Evolutionary conservation across 2,888 invertebrate genomes (phyloP), one percentile per base, ranked within the genome.

Genomic region (Aphodius sticticus): DNA sequence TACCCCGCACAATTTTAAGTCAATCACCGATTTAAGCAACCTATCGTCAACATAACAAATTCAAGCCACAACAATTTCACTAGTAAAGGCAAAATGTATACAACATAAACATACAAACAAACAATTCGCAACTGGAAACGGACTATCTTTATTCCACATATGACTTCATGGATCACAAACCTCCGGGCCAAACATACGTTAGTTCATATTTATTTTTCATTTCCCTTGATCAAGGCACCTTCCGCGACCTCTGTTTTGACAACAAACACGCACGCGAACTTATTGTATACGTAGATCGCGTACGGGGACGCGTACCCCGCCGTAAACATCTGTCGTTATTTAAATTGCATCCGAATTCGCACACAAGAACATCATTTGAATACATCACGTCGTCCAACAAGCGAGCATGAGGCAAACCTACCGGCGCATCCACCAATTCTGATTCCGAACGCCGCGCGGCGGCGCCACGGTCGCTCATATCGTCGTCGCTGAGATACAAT

Each of bases 241-340:
- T 53, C 53, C 12, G 12, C 12, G 53, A 1, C 53, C 53, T 53
- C 53, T 53, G 12, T 53, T 53, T 53, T 53, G 9, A 7, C 53
- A 12, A 53, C 53, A 53, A 53, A 53, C 53, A 53, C 53, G 53
- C 53, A 53, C 53, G 53, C 53, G 12, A 53, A 53, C 53, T 12
- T 53, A 53, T 53, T 12, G 53, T 12, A 12, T 53, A 53, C 53
- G 12, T 53, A 53, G 26, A 26, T 26, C 26, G 26, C 26, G 53
- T 53, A 53, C 53, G 53, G 26, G 26, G 26, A 53, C 53, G 53
- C 53, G 53, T 53, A 53, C 9, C 1, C 7, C 12, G 53, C 9
- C 74, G 72, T 69, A 78, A 76, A 80, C 80, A 80, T 70, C 70
- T 74, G 77, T 72, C 71, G 72, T 80, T 80, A 78, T 80, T 79